Evolutionary conservation across 2,113 vertebrate species (phyloP).

Genomic region (Sinocyclocheilus maitianheensis): DNA sequence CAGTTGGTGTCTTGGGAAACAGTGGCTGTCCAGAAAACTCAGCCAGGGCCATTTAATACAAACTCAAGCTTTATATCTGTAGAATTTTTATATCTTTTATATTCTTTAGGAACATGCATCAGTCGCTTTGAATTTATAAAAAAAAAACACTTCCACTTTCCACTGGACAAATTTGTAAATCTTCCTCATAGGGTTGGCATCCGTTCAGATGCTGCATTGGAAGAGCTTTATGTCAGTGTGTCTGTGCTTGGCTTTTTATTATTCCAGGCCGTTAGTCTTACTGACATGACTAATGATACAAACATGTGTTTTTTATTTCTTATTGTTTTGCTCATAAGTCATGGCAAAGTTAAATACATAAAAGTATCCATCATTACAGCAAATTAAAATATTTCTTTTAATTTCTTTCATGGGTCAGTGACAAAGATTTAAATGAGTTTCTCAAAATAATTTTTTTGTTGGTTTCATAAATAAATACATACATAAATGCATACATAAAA

Average conservation of each 20-base stretch:
- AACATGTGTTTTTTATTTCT: conserved; percentile 18
- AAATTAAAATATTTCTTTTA: not conserved
- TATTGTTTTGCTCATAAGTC: conserved; percentile 25
- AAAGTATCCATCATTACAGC: not conserved
- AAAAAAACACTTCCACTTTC: not conserved
- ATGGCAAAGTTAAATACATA: not conserved
- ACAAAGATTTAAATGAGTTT: not conserved
- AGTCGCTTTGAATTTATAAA: not conserved
- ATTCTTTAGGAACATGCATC: not conserved
- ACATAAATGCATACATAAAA: too few relatives aligned
- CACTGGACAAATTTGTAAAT: conserved; percentile 19
- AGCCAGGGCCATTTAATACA: not conserved
- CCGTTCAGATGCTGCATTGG: not conserved
- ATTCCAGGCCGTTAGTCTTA: not conserved
- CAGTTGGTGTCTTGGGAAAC: conserved; percentile 39
- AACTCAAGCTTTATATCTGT: not conserved
- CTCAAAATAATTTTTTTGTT: not conserved
- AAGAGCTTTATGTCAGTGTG: not conserved
- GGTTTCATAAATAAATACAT: not conserved
- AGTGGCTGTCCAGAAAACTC: not conserved
- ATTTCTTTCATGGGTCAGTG: not conserved
- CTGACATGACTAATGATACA: conserved; percentile 27
- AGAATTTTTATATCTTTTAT: not conserved
- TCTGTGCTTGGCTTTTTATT: not conserved
- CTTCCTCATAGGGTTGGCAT: not conserved